phyloP scores from a whole-genome alignment of 2,888 invertebrate genomes.

The Tridacna gigas region DNA sequence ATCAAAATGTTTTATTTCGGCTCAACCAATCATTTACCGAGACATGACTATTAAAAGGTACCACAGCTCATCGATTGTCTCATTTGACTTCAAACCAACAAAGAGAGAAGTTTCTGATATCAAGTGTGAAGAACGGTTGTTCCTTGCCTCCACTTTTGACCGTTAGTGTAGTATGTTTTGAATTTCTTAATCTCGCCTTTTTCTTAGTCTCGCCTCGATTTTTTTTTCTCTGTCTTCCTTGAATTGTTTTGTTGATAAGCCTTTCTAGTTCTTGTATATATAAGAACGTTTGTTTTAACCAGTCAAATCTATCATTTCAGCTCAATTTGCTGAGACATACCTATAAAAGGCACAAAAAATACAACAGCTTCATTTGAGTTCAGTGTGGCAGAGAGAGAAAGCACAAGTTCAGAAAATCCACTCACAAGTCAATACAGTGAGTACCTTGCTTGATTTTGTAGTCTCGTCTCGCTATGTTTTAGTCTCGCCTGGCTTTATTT shows the following conservation, averaged over 20 bases:
- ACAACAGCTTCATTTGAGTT: not conserved
- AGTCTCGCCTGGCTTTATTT: conserved; percentile 12
- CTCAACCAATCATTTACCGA: too few relatives aligned
- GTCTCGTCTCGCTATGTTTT: conserved; percentile 1
- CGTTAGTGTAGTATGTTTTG: not conserved
- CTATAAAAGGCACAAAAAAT: not conserved
- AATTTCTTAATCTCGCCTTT: conserved; percentile 1
- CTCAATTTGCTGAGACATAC: not conserved
- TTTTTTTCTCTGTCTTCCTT: not conserved
- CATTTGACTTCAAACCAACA: not conserved
- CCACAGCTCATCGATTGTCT: too few relatives aligned
- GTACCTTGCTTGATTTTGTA: conserved; percentile 1
- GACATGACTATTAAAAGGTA: not conserved
- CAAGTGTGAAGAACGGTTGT: not conserved
- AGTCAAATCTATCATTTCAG: not conserved
- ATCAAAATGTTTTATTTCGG: not conserved
- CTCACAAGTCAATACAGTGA: too few relatives aligned
- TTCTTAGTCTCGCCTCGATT: conserved; percentile 16
- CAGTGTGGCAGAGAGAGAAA: not conserved
- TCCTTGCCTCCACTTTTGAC: too few relatives aligned
- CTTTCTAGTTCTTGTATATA: too few relatives aligned
- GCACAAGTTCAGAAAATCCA: too few relatives aligned
- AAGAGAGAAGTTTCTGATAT: not conserved
- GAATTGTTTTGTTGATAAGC: not conserved
- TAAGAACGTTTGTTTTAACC: too few relatives aligned